A percentile compares a stretch with the other conserved stretches of the same genome.
These are phyloP conservation scores for Ectropis grisescens DNA, from an alignment of 1,140 invertebrate species.

Conservation along the genomic window DNA sequence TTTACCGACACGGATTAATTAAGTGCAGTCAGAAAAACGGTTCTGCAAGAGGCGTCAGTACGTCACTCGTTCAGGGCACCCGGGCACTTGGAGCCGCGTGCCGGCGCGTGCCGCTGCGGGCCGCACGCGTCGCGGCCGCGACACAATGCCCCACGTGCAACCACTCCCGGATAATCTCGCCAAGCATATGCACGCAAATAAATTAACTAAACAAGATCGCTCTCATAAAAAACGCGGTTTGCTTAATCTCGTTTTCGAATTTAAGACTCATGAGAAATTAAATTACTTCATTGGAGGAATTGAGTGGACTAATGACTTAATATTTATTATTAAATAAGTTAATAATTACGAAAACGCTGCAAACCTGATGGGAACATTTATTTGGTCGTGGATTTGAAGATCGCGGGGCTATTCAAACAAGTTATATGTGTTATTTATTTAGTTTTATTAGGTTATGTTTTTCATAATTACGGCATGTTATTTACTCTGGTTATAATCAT, in stretches of 20 bases:
- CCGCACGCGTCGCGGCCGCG: conserved; percentile 27
- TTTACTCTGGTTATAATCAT: no score
- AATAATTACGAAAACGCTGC: no score
- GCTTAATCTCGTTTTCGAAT: conserved; percentile 18
- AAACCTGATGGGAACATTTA: no score
- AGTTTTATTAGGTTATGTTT: no score
- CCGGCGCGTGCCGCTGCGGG: conserved; percentile 6
- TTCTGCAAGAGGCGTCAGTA: conserved; percentile 38
- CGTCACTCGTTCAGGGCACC: conserved; percentile 19
- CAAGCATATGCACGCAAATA: conserved; percentile 52
- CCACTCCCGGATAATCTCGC: conserved; percentile 46
- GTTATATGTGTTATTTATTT: no score
- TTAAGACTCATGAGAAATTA: conserved; percentile 33
- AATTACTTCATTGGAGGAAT: not conserved
- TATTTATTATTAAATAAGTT: not conserved
- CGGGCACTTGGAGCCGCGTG: conserved; percentile 39
- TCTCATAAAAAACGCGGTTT: conserved; percentile 11
- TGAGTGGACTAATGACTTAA: not conserved
- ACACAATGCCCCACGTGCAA: conserved; percentile 24
- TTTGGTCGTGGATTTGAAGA: not conserved
- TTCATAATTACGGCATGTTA: no score
- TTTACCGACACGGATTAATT: conserved; percentile 46
- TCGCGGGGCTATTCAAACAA: not conserved
- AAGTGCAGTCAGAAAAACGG: conserved; percentile 48
- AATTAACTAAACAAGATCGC: conserved; percentile 41